Evolutionary conservation across 2,797 vertebrate species (phyloP), one percentile per base, ranked within the genome.

Genomic region (Pteronotus mesoamericanus): DNA sequence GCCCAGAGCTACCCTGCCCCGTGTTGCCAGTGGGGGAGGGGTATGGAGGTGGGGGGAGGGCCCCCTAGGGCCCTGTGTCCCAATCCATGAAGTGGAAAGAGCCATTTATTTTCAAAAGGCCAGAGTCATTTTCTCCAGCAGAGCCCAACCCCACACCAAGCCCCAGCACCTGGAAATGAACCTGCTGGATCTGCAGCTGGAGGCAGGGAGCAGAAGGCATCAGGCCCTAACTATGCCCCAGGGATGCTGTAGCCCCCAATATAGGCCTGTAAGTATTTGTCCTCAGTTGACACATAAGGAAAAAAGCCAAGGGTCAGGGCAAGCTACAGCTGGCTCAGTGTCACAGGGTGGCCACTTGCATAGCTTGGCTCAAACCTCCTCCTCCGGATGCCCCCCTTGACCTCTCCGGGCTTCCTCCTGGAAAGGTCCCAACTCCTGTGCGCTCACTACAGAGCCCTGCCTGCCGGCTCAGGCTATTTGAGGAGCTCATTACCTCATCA

Each of bases 21-120:
- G 48, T 2, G 18, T 55, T 69, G 34, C 34, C 21, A 4, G 6
- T 26, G 6, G 29, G 5, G 2, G 0, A 1, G 64, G n/a, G 34
- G 0, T 64, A n/a, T 34, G 59, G 32, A 26, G 11, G 55, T 12
- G 44, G 44, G 44, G 44, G 44, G 26, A 6, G 51, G 29, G 11
- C 37, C 26, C 48, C 72, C 4, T 1, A 16, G 39, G 42, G 15
- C 48, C 24, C 68, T 5, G 15, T 0, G 1, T 3, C 51, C 22
- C 66, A 26, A 2, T 16, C 44, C 39, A 15, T 0, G 15, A 77
- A 32, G 51, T 44, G 24, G 68, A 59, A 85, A 61, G 12, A 39
- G 21, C 34, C 86, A 32, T 29, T 71, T 42, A 37, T 22, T 29
- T 89, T 39, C 66, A 46, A 61, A 85, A 89, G 8, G 24, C 74